Conservation (phyloP, 1,140 invertebrate species). For the Chionoecetes opilio region DNA sequence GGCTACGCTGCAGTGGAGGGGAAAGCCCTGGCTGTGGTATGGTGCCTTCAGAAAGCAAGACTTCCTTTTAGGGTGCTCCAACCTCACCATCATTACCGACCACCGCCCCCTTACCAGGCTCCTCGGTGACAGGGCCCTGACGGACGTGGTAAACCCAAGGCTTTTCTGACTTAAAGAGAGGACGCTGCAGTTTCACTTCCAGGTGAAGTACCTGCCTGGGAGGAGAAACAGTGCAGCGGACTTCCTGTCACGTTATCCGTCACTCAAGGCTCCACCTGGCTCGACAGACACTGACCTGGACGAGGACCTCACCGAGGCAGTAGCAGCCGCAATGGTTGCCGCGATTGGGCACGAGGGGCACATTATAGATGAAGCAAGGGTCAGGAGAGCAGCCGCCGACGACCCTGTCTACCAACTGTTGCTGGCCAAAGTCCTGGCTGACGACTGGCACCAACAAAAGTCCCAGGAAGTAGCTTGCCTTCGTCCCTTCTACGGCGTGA, state of each 20-base stretch:
- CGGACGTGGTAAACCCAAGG: neutral
- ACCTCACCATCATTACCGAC: neutral
- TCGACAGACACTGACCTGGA: too few species aligned
- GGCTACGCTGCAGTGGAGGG: neutral
- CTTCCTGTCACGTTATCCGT: neutral
- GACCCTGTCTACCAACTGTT: too few species aligned
- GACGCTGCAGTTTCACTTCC: too few species aligned
- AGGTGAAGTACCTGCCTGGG: neutral
- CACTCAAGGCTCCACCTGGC: neutral
- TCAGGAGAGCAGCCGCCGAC: neutral
- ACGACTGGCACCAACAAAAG: neutral
- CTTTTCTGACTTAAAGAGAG: neutral
- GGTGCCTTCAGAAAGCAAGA: neutral
- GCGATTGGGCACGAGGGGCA: neutral
- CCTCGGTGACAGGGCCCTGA: neutral
- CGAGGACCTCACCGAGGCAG: too few species aligned
- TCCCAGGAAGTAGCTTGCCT: constrained; percentile 45
- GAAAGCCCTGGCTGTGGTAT: neutral
- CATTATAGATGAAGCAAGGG: constrained; percentile 23
- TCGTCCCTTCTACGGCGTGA: constrained; percentile 11
- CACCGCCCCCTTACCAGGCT: neutral
- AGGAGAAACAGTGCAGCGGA: neutral
- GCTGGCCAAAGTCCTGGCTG: too few species aligned
- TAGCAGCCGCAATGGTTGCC: neutral
- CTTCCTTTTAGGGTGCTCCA: neutral